Evolutionary conservation across 2,888 invertebrate genomes (phyloP), one percentile per base, ranked within the genome.

Genomic region (Plebejus argus): DNA sequence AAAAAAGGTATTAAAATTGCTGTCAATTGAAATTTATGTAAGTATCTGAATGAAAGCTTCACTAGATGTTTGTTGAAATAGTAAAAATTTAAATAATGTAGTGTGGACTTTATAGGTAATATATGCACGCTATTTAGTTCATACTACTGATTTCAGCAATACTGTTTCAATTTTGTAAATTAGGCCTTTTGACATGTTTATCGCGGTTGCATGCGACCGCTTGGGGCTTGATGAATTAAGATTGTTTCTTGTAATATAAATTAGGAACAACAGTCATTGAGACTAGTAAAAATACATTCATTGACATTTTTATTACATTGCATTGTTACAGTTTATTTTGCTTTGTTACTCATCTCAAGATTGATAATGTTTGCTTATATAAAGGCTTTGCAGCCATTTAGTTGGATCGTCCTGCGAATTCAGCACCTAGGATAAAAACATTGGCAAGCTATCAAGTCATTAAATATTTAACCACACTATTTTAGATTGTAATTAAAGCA

Each of bases 31-130:
- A 33, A 66, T 66, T 28, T 20, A 15, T 66, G 66, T 20, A 15
- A 33, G 66, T 33, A 28, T 4, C 15, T 33, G 66, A 28, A 66
- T 66, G 28, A 66, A 66, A 66, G 18, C 15, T 66, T 66, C 66
- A 66, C 66, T 28, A 28, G 66, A 66, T 66, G 66, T 15, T 66
- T 66, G 66, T 66, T 66, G 28, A 66, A 15, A 66, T 66, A 66
- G 10, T 61, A 12, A 23, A 66, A 66, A 66, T 28, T 28, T 18
- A 53, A 18, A 53, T 3, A 28, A 66, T 20, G 28, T 66, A 66
- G 66, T 66, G 33, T 66, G 66, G 28, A 66, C 66, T 66, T 66
- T 28, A 66, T 66, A 66, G 28, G 15, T 12, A 35, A 0, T 6
- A 10, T 61, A 20, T 28, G 20, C 61, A 28, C 15, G 8, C 28